Conservation (phyloP, 2,888 invertebrate genomes). For the Patella pellucida region DNA sequence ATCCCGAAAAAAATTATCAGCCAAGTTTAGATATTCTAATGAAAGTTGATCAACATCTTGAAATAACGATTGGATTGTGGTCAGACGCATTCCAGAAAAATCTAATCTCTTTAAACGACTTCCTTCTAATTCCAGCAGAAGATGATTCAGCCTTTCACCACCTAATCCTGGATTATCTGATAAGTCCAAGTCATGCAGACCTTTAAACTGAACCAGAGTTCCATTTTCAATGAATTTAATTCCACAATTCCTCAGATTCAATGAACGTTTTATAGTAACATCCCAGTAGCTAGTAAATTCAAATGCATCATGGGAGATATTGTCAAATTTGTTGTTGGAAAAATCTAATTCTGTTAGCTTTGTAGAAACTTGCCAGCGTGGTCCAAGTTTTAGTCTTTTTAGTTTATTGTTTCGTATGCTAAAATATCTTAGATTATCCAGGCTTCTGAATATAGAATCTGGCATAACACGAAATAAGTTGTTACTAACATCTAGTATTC, state of each 20-base stretch:
- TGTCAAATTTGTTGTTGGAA: constrained; percentile 41
- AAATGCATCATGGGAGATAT: constrained; percentile 42
- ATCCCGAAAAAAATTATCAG: constrained; percentile 38
- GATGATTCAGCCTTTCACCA: constrained; percentile 30
- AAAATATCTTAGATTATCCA: constrained; percentile 41
- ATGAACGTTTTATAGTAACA: constrained; percentile 28
- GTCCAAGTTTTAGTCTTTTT: constrained; percentile 39
- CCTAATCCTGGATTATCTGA: constrained; percentile 43
- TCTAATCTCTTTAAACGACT: constrained; percentile 31
- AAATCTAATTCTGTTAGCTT: constrained; percentile 44
- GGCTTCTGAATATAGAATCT: constrained; percentile 35
- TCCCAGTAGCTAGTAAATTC: constrained; percentile 45
- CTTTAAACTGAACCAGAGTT: constrained; percentile 38
- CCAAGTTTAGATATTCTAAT: constrained; percentile 41
- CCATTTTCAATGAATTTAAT: constrained; percentile 41
- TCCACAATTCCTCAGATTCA: constrained; percentile 52
- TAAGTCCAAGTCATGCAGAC: constrained; percentile 43
- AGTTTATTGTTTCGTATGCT: constrained; percentile 51
- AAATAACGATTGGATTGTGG: constrained; percentile 29
- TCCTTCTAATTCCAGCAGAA: constrained; percentile 37
- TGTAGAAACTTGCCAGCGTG: constrained; percentile 42
- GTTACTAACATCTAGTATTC: constrained; percentile 48
- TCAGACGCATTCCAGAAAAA: constrained; percentile 36
- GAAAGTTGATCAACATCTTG: constrained; percentile 28
- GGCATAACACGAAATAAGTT: constrained; percentile 45